These are phyloP conservation scores for Vulpes lagopus DNA, from an alignment of 2,113 vertebrate genomes.

Conservation along the genomic window DNA sequence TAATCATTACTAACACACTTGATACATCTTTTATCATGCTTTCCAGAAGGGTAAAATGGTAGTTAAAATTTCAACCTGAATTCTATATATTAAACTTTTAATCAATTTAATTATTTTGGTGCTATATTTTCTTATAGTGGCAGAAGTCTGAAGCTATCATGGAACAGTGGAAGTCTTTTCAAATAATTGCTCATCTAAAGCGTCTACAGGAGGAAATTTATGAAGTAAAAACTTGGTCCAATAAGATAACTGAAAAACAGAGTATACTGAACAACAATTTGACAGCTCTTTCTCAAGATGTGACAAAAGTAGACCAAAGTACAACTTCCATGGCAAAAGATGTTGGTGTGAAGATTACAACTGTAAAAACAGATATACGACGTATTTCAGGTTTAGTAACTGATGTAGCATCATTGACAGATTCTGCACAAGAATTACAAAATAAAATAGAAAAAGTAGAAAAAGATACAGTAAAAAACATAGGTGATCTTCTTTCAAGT, in stretches of 20 bases:
- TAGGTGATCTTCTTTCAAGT: constrained; percentile 91
- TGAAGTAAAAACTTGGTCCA: constrained; percentile 88
- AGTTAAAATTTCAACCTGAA: constrained; percentile 47
- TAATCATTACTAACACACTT: constrained; percentile 26
- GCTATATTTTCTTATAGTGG: constrained; percentile 89
- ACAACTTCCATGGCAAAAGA: constrained; percentile 89
- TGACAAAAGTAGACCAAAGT: constrained; percentile 88
- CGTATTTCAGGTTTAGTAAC: constrained; percentile 94
- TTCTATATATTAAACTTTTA: constrained; percentile 52
- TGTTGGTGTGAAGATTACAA: constrained; percentile 87
- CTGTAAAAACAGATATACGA: constrained; percentile 94
- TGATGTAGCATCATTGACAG: constrained; percentile 89
- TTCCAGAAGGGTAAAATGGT: constrained; percentile 44
- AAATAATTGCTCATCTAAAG: constrained; percentile 86
- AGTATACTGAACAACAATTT: constrained; percentile 88
- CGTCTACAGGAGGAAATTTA: constrained; percentile 88
- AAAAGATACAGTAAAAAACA: constrained; percentile 89
- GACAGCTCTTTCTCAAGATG: constrained; percentile 86
- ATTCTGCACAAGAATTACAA: constrained; percentile 89
- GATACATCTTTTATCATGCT: neutral
- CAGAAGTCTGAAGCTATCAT: constrained; percentile 87
- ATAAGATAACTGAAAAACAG: constrained; percentile 85
- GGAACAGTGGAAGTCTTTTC: constrained; percentile 86
- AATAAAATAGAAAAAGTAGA: constrained; percentile 90
- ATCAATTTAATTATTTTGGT: constrained; percentile 75